These are phyloP conservation scores for Syngnathoides biaculeatus DNA, from an alignment of 2,113 vertebrate species.

Conservation along the genomic window DNA sequence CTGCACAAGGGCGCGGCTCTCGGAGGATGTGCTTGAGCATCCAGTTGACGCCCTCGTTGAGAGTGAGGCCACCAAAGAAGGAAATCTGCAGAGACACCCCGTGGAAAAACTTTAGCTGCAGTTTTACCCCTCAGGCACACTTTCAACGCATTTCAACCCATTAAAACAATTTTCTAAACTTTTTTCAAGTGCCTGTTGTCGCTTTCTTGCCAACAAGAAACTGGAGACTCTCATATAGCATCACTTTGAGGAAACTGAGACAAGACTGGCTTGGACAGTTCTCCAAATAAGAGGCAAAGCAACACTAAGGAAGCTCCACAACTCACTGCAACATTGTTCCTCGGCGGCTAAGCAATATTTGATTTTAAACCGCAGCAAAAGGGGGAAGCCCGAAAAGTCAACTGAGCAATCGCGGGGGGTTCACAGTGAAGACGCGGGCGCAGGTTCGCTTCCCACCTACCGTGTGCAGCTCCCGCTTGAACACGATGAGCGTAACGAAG, in stretches of 20 bases:
- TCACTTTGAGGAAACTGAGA: no score
- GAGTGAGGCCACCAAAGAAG: conserved; percentile 87
- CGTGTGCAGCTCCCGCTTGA: conserved; percentile 97
- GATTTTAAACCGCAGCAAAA: no score
- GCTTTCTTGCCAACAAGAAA: no score
- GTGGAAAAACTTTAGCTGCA: background rate
- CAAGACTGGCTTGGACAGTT: no score
- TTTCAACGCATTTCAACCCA: no score
- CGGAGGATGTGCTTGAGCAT: conserved; percentile 90
- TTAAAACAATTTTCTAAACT: no score
- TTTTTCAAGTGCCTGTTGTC: no score
- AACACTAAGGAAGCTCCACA: background rate
- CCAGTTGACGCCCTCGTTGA: conserved; percentile 97
- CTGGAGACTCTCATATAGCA: no score
- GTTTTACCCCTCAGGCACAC: no score
- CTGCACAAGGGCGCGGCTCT: conserved; percentile 93
- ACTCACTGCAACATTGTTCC: background rate
- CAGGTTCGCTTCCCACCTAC: conserved; percentile 70
- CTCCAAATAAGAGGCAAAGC: no score
- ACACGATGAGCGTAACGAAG: conserved; percentile 94
- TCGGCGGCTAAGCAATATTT: background rate
- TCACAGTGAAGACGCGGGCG: background rate
- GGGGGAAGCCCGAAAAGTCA: no score
- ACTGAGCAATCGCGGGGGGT: background rate
- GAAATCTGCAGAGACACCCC: conserved; percentile 79